phyloP scores from a whole-genome alignment of 2,797 vertebrate genomes.

The Rachycentron canadum region DNA sequence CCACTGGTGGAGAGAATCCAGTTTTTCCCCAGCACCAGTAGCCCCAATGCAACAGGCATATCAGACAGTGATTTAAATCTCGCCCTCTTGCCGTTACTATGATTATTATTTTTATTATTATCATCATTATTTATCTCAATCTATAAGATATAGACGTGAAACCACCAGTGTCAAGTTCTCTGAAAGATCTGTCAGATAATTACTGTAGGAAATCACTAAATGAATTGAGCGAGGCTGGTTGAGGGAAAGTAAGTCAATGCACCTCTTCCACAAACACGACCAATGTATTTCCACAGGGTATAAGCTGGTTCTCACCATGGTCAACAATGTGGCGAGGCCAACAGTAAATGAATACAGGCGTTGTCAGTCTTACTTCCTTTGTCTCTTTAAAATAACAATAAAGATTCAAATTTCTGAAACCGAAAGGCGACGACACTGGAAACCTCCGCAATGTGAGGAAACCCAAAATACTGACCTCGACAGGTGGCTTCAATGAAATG shows the following conservation, averaged over 20 bases:
- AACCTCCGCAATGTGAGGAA: neutral
- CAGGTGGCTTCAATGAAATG: neutral
- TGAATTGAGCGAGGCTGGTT: neutral
- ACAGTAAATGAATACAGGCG: neutral
- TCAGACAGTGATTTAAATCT: neutral
- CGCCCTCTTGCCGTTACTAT: neutral
- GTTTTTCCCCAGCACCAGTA: neutral
- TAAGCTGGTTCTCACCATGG: neutral
- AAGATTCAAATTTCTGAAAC: conserved; percentile 7
- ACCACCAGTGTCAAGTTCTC: neutral
- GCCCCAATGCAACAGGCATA: neutral
- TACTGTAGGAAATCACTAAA: conserved; percentile 9
- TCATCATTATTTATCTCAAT: too few species aligned
- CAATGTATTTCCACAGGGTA: conserved; percentile 15
- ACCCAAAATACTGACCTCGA: neutral
- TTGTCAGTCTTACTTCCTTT: neutral
- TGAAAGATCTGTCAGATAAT: neutral
- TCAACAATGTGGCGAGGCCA: conserved; percentile 8
- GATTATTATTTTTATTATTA: neutral
- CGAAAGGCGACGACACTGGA: neutral
- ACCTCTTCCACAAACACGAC: conserved; percentile 27
- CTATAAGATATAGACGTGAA: neutral
- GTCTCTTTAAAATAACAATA: neutral
- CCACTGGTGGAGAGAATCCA: neutral
- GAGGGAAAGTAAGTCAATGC: conserved; percentile 7